Conservation (phyloP, 2,797 vertebrate genomes). For the Gouania willdenowi region DNA sequence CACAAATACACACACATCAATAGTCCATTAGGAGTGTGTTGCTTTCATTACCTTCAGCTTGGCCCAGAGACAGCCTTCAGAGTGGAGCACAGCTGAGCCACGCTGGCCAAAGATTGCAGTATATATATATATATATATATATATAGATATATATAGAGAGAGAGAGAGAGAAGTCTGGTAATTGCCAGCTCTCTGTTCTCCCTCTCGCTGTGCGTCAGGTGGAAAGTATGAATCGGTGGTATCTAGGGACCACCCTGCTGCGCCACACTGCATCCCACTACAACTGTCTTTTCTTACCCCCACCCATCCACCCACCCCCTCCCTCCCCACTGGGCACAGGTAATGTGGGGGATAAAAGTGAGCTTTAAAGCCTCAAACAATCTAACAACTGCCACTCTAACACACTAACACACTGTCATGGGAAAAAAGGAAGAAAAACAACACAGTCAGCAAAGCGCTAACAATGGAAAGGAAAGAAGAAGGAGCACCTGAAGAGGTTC, state of each 20-base stretch:
- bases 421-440: conserved; percentile 18
- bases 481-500: conserved; percentile 38
- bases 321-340: conserved; percentile 50
- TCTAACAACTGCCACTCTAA: conserved; percentile 56
- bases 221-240: conserved; percentile 65
- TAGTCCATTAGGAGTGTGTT: conserved; percentile 69
- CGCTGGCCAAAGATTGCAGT: conserved; percentile 48
- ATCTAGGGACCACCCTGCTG: conserved; percentile 62
- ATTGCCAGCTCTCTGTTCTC: conserved; percentile 67
- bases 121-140: conserved; percentile 42
- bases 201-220: conserved; percentile 60
- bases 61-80: conserved; percentile 61
- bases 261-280: conserved; percentile 34
- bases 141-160: conserved; percentile 37
- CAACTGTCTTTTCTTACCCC: conserved; percentile 51
- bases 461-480: too few species aligned
- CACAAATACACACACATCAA: conserved; percentile 53
- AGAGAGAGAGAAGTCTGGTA: conserved; percentile 51
- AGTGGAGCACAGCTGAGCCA: conserved; percentile 53
- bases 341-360: conserved; percentile 57
- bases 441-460: conserved; percentile 10
- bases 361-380: conserved; percentile 59
- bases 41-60: conserved; percentile 69
- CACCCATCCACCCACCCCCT: too few species aligned
- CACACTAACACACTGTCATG: conserved; percentile 27